Evolutionary conservation across 2,797 vertebrate genomes (phyloP), one percentile per base, ranked within the genome.

Genomic region (Rhodeus uyekii): DNA sequence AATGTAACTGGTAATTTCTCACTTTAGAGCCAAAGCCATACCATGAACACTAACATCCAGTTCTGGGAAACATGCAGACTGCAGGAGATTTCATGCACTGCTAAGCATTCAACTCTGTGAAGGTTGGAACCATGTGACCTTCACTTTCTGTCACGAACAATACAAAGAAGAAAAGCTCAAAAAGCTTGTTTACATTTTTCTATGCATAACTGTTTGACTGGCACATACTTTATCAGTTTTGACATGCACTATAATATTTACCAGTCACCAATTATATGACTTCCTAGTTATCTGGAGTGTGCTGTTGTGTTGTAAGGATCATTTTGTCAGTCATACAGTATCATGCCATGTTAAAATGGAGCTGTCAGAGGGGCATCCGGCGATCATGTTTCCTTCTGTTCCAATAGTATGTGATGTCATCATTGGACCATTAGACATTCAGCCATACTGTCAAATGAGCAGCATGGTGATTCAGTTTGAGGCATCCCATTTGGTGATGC

Each of bases 401-500:
- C 10, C 50, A 39, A 18, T 8, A 18, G 1, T 38, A 74, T 39
- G 61, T 42, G 73, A 76, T 27, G 24, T 19, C 36, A 75, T 5
- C 8, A 29, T 19, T 24, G 10, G 53, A 32, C n/a, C 38, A 53
- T 81, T 55, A 77, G n/a, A 83, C 55, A 36, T 80, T 13, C 58
- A 29, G 22, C 13, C 3, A 48, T 16, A 58, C 38, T 48, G 27
- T 80, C 38, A 74, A 58, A 27, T 67, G 48, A 75, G 39, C 29
- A 13, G 22, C 18, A 46, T 69, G 50, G 34, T 13, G 42, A n/a
- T 16, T 80, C 67, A 48, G 19, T 72, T 73, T 65, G 61, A 78
- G 53, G 46, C 24, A 0, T 44, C 8, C 19, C 14, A 34, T 27
- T 29, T 27, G 19, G 14, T 65, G 65, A 44, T 53, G 24, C 8